phyloP scores from a whole-genome alignment of 64 coral and sea anemone genomes.

The Platygyra sinensis region DNA sequence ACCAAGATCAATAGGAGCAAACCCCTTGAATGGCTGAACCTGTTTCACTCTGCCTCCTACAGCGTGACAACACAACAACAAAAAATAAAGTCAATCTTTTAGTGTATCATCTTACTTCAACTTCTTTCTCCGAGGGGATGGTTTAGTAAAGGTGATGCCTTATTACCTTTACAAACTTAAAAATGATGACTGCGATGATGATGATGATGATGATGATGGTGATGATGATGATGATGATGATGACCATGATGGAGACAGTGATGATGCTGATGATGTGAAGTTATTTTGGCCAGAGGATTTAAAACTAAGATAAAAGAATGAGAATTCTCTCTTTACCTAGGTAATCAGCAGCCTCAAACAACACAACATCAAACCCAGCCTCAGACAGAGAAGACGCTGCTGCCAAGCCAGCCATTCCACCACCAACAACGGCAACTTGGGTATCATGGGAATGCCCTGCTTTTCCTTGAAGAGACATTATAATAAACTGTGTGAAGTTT shows the following conservation, averaged over 20 bases:
- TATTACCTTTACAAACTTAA: too few relatives aligned
- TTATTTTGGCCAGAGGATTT: not conserved
- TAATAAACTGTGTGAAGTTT: too few relatives aligned
- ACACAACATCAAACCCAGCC: slow-evolving; percentile 79
- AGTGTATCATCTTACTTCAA: too few relatives aligned
- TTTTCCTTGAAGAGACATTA: not conserved
- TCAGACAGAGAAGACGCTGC: slow-evolving; percentile 58
- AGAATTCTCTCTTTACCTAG: slow-evolving; percentile 48
- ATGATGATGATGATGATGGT: too few relatives aligned
- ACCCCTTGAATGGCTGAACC: slow-evolving; percentile 51
- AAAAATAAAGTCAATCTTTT: not conserved
- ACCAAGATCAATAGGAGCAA: slow-evolving; percentile 72
- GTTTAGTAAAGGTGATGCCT: too few relatives aligned
- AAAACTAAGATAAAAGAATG: not conserved
- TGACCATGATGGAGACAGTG: too few relatives aligned
- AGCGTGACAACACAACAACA: not conserved
- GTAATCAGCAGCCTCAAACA: slow-evolving; percentile 88
- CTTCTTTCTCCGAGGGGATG: too few relatives aligned
- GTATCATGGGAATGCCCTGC: not conserved
- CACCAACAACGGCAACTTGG: slow-evolving; percentile 82
- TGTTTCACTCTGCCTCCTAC: slow-evolving; percentile 62
- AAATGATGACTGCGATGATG: too few relatives aligned
- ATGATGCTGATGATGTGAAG: too few relatives aligned
- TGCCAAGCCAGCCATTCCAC: slow-evolving; percentile 85
- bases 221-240: too few relatives aligned